Conservation (phyloP, 2,113 vertebrate species). For the Ammospiza caudacuta region DNA sequence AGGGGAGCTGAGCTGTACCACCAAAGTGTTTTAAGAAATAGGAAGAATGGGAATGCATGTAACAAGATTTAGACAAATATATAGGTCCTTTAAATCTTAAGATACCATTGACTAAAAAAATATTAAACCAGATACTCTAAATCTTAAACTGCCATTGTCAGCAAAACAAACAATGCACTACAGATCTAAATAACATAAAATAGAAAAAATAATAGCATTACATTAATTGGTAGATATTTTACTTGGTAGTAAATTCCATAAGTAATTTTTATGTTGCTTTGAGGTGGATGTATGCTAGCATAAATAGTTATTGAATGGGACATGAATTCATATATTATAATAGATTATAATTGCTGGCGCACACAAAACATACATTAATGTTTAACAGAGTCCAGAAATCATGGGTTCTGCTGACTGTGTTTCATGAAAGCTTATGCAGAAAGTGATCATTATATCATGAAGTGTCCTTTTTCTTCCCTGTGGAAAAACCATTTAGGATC, state of each 20-base stretch:
- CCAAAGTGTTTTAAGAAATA: not conserved
- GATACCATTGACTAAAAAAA: not conserved
- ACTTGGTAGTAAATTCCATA: constrained; percentile 37
- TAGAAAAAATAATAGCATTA: constrained; percentile 52
- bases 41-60: not conserved
- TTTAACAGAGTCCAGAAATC: constrained; percentile 27
- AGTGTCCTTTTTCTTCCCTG: not conserved
- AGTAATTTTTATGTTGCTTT: constrained; percentile 56
- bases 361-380: not conserved
- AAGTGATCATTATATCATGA: not conserved
- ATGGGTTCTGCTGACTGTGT: not conserved
- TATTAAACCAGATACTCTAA: constrained; percentile 41
- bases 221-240: not conserved
- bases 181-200: constrained; percentile 14
- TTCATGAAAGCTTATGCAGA: not conserved
- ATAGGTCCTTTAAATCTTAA: constrained; percentile 8
- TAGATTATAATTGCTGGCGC: constrained; percentile 11
- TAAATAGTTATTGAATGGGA: constrained; percentile 45
- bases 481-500: not conserved
- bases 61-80: constrained; percentile 1
- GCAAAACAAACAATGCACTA: constrained; percentile 32
- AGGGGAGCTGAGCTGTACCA: not conserved
- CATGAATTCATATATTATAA: constrained; percentile 31
- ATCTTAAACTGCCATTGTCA: constrained; percentile 44
- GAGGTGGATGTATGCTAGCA: not conserved